These are phyloP conservation scores for Lycopodina hypogea DNA, from an alignment of 37 sponge, comb jelly and placozoan genomes.

Conservation along the genomic window DNA sequence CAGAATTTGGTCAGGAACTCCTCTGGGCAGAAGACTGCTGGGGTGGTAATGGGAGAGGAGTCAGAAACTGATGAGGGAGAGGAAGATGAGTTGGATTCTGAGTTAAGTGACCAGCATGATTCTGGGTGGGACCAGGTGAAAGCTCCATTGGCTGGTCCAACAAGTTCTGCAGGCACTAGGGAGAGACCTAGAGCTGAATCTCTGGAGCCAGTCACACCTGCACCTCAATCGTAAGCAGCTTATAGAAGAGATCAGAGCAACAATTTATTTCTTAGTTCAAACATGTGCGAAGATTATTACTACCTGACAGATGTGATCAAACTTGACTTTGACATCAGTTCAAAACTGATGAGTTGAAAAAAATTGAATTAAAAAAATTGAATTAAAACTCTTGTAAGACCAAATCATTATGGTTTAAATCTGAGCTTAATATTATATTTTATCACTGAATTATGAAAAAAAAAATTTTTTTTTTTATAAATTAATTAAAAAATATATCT, in stretches of 20 bases:
- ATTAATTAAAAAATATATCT: too few species aligned
- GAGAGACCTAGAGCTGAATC: not conserved
- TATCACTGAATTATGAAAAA: too few species aligned
- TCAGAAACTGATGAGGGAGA: conserved; percentile 74
- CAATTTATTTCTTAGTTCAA: not conserved
- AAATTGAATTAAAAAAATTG: too few species aligned
- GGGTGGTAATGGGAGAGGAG: conserved; percentile 64
- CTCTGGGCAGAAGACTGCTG: conserved; percentile 6
- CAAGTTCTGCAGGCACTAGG: not conserved
- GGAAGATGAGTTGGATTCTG: conserved; percentile 48
- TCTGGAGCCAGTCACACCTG: conserved; percentile 17
- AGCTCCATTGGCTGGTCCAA: not conserved
- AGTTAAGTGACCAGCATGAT: not conserved
- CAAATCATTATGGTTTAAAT: too few species aligned
- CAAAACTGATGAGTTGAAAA: too few species aligned
- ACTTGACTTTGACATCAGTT: too few species aligned
- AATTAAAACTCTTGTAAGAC: too few species aligned
- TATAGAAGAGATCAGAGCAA: not conserved
- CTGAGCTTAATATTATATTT: too few species aligned
- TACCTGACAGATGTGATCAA: too few species aligned
- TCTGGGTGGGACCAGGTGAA: not conserved
- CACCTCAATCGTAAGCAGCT: conserved; percentile 51
- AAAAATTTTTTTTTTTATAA: too few species aligned
- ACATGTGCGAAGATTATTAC: too few species aligned
- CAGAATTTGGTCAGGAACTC: not conserved